Conservation (phyloP, 2,797 vertebrate genomes). For the Ctenopoma multispine region DNA sequence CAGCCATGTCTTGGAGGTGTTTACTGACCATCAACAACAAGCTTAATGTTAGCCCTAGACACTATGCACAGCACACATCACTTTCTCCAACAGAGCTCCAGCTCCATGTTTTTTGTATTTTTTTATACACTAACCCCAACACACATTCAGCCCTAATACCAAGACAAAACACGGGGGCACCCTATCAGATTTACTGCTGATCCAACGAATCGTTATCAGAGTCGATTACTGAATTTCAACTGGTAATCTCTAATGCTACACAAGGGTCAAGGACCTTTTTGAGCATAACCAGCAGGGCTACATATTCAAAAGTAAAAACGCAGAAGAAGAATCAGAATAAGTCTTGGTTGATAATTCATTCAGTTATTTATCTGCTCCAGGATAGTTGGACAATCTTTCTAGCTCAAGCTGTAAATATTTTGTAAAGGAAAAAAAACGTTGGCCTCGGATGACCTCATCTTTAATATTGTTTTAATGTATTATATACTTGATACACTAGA, state of each 20-base stretch:
- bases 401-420: too few species aligned
- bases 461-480: too few species aligned
- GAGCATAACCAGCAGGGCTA: neutral
- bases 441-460: too few species aligned
- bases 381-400: neutral
- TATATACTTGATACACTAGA: too few species aligned
- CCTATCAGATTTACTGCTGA: too few species aligned
- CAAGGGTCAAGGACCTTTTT: neutral
- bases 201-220: too few species aligned
- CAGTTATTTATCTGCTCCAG: neutral
- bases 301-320: neutral
- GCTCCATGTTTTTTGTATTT: too few species aligned
- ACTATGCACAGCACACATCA: neutral
- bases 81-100: neutral
- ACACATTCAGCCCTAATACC: neutral
- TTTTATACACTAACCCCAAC: neutral
- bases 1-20: constrained; percentile 1
- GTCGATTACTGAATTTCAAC: neutral
- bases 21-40: neutral
- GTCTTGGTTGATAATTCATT: neutral
- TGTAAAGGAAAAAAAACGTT: too few species aligned
- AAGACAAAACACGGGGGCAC: too few species aligned
- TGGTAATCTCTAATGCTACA: neutral
- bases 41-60: neutral
- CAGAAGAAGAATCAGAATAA: neutral